Evolutionary conservation across 2,797 vertebrate genomes (phyloP).

Genomic region (Falco berigora): DNA sequence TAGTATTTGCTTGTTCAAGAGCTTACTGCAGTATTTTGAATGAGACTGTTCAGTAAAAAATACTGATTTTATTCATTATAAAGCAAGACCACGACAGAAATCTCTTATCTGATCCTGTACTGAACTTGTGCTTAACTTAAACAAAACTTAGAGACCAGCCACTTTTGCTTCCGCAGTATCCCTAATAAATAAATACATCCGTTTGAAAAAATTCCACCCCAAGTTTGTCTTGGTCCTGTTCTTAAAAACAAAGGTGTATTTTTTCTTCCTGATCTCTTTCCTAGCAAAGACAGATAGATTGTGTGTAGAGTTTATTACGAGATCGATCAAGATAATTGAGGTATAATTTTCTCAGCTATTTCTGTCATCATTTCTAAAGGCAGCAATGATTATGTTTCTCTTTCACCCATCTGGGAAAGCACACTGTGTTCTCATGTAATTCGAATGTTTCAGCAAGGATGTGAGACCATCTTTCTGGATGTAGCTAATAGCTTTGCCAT

Average conservation of each 20-base stretch:
- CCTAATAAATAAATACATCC: background rate
- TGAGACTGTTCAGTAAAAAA: background rate
- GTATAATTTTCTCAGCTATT: slow-evolving; percentile 41
- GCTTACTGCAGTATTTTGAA: background rate
- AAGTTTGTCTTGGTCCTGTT: background rate
- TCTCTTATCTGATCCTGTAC: background rate
- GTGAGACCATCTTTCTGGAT: slow-evolving; percentile 18
- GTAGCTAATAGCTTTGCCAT: slow-evolving; percentile 29
- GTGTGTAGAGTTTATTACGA: slow-evolving; percentile 44
- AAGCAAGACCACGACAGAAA: background rate
- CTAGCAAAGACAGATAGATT: slow-evolving; percentile 10
- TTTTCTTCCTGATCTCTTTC: background rate
- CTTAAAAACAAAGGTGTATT: background rate
- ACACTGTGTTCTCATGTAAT: slow-evolving; percentile 5
- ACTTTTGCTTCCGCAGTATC: background rate
- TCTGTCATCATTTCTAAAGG: slow-evolving; percentile 36
- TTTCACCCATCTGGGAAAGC: slow-evolving; percentile 50
- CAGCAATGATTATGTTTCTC: background rate
- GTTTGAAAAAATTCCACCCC: background rate
- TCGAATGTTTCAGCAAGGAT: slow-evolving; percentile 13
- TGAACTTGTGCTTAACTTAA: background rate
- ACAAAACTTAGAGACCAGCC: background rate
- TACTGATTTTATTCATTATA: background rate
- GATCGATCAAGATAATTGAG: slow-evolving; percentile 50
- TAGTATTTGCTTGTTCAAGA: background rate